Conservation (phyloP, 2,888 invertebrate genomes). For the Watsonalla binaria region DNA sequence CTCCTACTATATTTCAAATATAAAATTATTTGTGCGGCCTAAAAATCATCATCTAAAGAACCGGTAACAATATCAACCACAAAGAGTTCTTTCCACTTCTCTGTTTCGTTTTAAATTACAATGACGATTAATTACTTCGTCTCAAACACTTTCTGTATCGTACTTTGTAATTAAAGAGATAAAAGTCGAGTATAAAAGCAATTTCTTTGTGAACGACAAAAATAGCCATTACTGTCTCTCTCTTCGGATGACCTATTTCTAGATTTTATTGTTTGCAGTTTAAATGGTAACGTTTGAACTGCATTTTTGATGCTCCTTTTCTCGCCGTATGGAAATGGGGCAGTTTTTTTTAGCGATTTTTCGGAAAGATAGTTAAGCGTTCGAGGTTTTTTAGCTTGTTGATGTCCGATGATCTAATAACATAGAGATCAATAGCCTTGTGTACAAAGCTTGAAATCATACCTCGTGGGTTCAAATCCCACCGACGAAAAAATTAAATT, state of each 20-base stretch:
- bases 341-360: too few relatives aligned
- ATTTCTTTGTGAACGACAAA: neutral
- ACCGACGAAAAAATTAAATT: too few relatives aligned
- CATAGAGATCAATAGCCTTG: too few relatives aligned
- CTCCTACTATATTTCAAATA: too few relatives aligned
- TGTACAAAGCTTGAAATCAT: too few relatives aligned
- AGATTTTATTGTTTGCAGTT: neutral
- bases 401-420: too few relatives aligned
- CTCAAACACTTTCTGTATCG: neutral
- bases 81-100: neutral
- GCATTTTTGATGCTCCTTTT: neutral
- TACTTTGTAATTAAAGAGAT: neutral
- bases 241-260: neutral
- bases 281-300: neutral
- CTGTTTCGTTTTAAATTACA: neutral
- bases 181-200: neutral
- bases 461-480: too few relatives aligned
- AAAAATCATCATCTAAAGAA: neutral
- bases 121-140: neutral
- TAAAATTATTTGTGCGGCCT: too few relatives aligned
- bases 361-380: too few relatives aligned
- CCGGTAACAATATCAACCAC: neutral
- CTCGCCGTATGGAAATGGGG: too few relatives aligned
- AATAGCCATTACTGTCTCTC: neutral
- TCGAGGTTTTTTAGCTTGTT: too few relatives aligned